These are phyloP conservation scores for Mallotus villosus DNA, from an alignment of 2,797 vertebrate species.

Conservation along the genomic window DNA sequence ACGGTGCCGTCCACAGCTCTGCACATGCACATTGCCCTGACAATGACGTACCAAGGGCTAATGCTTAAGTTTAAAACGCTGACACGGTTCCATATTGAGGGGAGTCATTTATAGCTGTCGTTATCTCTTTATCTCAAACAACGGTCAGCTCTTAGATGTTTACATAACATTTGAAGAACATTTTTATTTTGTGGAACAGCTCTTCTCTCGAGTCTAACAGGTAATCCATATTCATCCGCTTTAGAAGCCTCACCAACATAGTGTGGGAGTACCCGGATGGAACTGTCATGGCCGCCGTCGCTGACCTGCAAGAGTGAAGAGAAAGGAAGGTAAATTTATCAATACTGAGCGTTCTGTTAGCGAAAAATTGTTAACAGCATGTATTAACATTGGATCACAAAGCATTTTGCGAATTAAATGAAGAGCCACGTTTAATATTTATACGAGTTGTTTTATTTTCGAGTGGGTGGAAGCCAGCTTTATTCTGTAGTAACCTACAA, in stretches of 20 bases:
- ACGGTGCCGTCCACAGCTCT: constrained; percentile 21
- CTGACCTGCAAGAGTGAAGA: constrained; percentile 79
- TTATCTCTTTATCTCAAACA: background rate
- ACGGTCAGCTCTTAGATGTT: background rate
- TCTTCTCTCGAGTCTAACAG: constrained; percentile 38
- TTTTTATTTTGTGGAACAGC: background rate
- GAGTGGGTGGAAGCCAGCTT: constrained; percentile 54
- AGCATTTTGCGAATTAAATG: background rate
- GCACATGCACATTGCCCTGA: background rate
- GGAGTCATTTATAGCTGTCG: background rate
- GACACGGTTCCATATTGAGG: background rate
- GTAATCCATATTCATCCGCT: constrained; percentile 75
- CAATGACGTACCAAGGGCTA: background rate
- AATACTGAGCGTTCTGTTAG: constrained; percentile 39
- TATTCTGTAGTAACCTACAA: constrained; percentile 9
- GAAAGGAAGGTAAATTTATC: constrained; percentile 79
- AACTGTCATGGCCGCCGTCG: constrained; percentile 93
- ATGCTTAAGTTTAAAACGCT: background rate
- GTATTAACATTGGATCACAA: background rate
- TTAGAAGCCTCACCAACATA: constrained; percentile 55
- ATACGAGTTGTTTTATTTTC: constrained; percentile 51
- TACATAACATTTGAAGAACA: background rate
- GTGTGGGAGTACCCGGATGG: constrained; percentile 86
- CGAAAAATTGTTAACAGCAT: constrained; percentile 12
- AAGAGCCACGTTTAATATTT: constrained; percentile 27